phyloP scores from a whole-genome alignment of 2,888 invertebrate species.

The Amorpha juglandis region DNA sequence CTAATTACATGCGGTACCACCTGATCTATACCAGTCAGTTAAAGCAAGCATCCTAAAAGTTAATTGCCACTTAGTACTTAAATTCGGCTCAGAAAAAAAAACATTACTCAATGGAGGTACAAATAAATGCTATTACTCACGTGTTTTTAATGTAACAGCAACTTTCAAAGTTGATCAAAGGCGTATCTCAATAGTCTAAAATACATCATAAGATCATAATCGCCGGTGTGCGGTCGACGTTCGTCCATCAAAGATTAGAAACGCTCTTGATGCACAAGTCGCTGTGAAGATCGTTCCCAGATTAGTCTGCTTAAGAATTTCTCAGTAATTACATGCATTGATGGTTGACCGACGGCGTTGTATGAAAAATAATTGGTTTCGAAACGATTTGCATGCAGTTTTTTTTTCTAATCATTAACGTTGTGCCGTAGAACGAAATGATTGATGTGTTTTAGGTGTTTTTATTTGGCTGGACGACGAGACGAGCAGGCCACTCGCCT shows the following conservation, averaged over 20 bases:
- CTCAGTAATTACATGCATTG: slow-evolving; percentile 49
- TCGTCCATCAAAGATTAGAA: slow-evolving; percentile 55
- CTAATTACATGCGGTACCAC: neutral
- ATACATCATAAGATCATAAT: slow-evolving; percentile 54
- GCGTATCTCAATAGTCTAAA: slow-evolving; percentile 47
- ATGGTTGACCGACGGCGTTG: slow-evolving; percentile 24
- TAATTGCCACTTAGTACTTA: slow-evolving; percentile 2
- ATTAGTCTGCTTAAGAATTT: slow-evolving; percentile 50
- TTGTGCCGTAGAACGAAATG: neutral
- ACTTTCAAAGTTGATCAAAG: slow-evolving; percentile 57
- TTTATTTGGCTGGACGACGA: neutral
- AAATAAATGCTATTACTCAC: slow-evolving; percentile 48
- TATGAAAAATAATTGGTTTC: slow-evolving; percentile 21
- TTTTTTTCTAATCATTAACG: neutral
- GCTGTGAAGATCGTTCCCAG: slow-evolving; percentile 51
- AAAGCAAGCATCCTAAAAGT: neutral
- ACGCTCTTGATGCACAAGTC: slow-evolving; percentile 50
- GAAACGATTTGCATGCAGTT: slow-evolving; percentile 7
- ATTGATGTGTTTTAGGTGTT: neutral
- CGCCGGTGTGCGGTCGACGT: slow-evolving; percentile 35
- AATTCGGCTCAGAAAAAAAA: slow-evolving; percentile 32
- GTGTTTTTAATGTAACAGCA: slow-evolving; percentile 54
- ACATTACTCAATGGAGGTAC: slow-evolving; percentile 46
- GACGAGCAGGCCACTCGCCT: too few species aligned
- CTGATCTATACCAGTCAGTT: neutral